Evolutionary conservation across 2,888 invertebrate species (phyloP).

Genomic region (Axea sp.): DNA sequence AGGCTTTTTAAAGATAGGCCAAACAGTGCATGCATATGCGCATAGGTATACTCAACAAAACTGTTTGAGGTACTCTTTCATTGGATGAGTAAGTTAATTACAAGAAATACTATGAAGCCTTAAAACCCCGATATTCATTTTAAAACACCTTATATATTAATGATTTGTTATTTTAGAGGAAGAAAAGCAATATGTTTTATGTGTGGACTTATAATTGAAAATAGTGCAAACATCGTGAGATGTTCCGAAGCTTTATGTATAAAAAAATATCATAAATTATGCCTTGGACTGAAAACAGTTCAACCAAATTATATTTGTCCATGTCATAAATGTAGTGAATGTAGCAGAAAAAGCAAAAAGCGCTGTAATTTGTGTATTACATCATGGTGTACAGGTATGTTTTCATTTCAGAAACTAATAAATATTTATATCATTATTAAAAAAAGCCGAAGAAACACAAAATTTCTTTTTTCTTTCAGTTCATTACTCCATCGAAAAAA

Average conservation of each 20-base stretch:
- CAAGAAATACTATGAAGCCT: too few species aligned
- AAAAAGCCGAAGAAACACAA: too few species aligned
- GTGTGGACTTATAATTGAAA: slow-evolving; percentile 8
- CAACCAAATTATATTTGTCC: slow-evolving; percentile 22
- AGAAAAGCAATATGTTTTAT: slow-evolving; percentile 25
- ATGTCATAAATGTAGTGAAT: slow-evolving; percentile 32
- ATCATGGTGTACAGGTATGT: slow-evolving; percentile 39
- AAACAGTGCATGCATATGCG: too few species aligned
- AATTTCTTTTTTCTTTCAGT: slow-evolving; percentile 60
- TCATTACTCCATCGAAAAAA: slow-evolving; percentile 72
- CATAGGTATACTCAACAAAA: too few species aligned
- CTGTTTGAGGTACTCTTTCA: too few species aligned
- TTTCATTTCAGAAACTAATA: too few species aligned
- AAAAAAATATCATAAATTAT: slow-evolving; percentile 38
- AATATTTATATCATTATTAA: too few species aligned
- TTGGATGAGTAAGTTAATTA: too few species aligned
- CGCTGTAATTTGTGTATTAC: slow-evolving; percentile 28
- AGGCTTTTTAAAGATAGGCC: too few species aligned
- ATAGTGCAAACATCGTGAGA: neutral
- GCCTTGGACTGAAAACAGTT: neutral
- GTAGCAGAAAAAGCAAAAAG: slow-evolving; percentile 15
- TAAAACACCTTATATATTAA: neutral
- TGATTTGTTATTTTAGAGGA: slow-evolving; percentile 27
- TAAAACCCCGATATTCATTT: too few species aligned
- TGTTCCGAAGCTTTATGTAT: slow-evolving; percentile 22